Evolutionary conservation across 2,113 vertebrate species (phyloP).

Genomic region (Sinosuthora webbiana): DNA sequence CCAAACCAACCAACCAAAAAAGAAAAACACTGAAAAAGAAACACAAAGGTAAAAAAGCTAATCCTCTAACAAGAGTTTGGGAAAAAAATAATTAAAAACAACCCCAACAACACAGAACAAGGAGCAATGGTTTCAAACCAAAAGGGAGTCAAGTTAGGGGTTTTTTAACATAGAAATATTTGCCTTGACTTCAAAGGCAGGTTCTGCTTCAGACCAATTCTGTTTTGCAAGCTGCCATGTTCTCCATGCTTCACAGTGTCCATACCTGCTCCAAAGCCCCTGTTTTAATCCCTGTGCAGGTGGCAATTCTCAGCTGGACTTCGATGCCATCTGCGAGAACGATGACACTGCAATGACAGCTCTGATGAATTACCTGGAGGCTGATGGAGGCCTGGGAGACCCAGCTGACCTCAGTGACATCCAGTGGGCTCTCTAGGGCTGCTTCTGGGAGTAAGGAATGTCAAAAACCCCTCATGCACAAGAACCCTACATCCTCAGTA

Average conservation of each 20-base stretch:
- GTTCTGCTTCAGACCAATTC: not conserved
- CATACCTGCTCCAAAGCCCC: accelerated
- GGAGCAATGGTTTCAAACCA: not conserved
- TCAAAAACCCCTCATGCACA: conserved; percentile 19
- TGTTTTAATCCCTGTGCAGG: conserved; percentile 60
- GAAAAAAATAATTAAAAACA: not conserved
- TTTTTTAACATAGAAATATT: not conserved
- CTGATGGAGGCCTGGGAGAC: conserved; percentile 84
- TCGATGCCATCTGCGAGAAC: conserved; percentile 83
- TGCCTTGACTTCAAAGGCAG: not conserved
- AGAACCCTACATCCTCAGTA: conserved; percentile 45
- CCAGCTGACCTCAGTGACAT: conserved; percentile 84
- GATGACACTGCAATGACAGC: conserved; percentile 88
- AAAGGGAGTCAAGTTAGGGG: not conserved
- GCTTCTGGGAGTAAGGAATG: not conserved
- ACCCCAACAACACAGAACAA: not conserved
- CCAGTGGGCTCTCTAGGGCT: conserved; percentile 85
- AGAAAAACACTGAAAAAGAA: not conserved
- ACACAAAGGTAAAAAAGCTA: not conserved
- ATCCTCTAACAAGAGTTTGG: not conserved
- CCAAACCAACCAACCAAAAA: not conserved
- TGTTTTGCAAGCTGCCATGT: not conserved
- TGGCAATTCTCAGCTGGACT: conserved; percentile 82
- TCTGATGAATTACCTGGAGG: conserved; percentile 92
- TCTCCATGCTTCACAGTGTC: not conserved